Conservation (phyloP, 2,113 vertebrate species). For the Naja naja region DNA sequence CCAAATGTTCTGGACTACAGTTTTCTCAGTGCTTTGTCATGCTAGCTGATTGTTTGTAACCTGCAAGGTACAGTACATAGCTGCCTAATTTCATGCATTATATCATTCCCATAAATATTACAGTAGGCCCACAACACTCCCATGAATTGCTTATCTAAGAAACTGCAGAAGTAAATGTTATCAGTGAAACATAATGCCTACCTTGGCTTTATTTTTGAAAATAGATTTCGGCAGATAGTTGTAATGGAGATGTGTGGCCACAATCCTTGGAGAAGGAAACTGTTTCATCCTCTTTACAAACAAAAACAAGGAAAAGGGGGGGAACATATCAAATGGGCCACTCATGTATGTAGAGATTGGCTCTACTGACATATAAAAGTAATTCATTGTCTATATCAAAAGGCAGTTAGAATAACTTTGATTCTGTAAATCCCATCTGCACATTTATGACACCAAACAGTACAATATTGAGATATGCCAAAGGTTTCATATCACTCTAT, state of each 20-base stretch:
- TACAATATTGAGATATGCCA: background rate
- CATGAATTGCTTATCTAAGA: background rate
- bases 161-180: background rate
- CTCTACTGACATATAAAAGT: background rate
- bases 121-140: background rate
- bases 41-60: background rate
- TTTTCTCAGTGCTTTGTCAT: background rate
- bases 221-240: slow-evolving; percentile 59
- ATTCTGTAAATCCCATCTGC: background rate
- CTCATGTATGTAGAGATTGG: slow-evolving; percentile 13
- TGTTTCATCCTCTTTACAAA: slow-evolving; percentile 67
- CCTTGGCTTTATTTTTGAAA: slow-evolving; percentile 60
- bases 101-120: background rate
- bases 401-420: background rate
- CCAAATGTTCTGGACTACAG: background rate
- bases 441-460: background rate
- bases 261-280: slow-evolving; percentile 64
- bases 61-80: background rate
- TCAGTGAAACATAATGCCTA: slow-evolving; percentile 11
- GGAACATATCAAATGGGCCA: slow-evolving; percentile 17
- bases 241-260: slow-evolving; percentile 65
- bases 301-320: slow-evolving; percentile 22
- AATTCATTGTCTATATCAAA: slow-evolving; percentile 24
- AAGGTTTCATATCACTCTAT: background rate
- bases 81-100: background rate